Conservation (phyloP, 2,797 vertebrate genomes). For the Crax fasciolata region DNA sequence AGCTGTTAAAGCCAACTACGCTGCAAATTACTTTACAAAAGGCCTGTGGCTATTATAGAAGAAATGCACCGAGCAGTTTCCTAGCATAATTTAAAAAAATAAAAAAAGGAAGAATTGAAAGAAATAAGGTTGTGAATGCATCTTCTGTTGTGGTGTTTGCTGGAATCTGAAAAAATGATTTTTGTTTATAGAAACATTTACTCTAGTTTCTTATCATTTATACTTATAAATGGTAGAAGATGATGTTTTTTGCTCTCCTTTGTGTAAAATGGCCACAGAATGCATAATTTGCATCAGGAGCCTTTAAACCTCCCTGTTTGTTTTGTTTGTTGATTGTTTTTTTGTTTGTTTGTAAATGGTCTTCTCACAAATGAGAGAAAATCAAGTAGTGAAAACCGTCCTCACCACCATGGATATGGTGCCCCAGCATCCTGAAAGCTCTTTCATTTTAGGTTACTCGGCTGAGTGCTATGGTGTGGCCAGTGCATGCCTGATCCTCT, state of each 20-base stretch:
- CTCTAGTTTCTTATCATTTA: background rate
- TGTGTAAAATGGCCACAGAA: background rate
- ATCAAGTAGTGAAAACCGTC: background rate
- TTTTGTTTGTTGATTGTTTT: background rate
- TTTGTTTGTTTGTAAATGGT: background rate
- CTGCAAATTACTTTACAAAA: background rate
- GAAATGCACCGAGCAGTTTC: background rate
- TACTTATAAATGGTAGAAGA: background rate
- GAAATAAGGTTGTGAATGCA: background rate
- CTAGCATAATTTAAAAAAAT: background rate
- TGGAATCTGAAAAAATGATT: background rate
- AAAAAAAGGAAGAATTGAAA: background rate
- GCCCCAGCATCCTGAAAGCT: background rate
- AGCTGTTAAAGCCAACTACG: background rate
- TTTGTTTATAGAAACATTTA: background rate
- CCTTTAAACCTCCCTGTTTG: background rate
- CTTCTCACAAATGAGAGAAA: background rate
- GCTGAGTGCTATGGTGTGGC: background rate
- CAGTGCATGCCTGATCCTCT: background rate
- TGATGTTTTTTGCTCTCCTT: background rate
- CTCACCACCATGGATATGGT: background rate
- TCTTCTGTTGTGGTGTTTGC: background rate
- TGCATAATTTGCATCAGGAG: background rate
- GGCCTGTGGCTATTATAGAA: background rate
- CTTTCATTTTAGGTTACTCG: background rate